Evolutionary conservation across 2,888 invertebrate species (phyloP).

Genomic region (Trilocha varians): DNA sequence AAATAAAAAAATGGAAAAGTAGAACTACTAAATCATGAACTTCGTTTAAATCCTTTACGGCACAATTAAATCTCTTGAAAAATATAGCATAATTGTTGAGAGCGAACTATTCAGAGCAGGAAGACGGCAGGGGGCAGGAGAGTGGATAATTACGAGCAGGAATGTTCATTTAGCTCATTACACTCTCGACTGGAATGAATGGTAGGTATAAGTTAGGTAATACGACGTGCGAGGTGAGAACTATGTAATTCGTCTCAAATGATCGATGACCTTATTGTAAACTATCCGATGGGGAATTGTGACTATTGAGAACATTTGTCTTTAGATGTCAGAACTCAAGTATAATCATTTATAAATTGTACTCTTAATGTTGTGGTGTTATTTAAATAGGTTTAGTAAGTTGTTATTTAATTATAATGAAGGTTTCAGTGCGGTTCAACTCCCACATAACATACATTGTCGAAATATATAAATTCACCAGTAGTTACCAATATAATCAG

Average conservation of each 20-base stretch:
- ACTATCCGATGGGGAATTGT: too few species aligned
- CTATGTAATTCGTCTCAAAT: neutral
- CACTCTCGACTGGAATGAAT: slow-evolving; percentile 10
- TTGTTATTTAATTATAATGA: too few species aligned
- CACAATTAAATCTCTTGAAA: neutral
- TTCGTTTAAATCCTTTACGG: neutral
- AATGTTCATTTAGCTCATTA: slow-evolving; percentile 15
- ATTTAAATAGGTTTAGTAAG: too few species aligned
- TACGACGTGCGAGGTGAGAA: slow-evolving; percentile 6
- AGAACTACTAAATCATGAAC: neutral
- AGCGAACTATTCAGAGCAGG: neutral
- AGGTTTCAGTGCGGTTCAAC: too few species aligned
- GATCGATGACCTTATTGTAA: neutral
- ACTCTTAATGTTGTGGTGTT: too few species aligned
- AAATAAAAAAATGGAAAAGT: neutral
- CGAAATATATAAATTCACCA: too few species aligned
- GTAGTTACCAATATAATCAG: too few species aligned
- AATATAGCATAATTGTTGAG: neutral
- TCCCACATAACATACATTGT: too few species aligned
- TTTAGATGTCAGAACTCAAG: too few species aligned
- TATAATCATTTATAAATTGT: too few species aligned
- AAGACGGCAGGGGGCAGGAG: neutral
- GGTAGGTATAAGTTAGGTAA: slow-evolving; percentile 8
- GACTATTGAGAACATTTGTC: too few species aligned
- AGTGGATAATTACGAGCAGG: slow-evolving; percentile 11